A percentile compares a stretch with the other conserved stretches of the same genome.
Conservation (phyloP, 2,888 invertebrate species). For the Tineola bisselliella region DNA sequence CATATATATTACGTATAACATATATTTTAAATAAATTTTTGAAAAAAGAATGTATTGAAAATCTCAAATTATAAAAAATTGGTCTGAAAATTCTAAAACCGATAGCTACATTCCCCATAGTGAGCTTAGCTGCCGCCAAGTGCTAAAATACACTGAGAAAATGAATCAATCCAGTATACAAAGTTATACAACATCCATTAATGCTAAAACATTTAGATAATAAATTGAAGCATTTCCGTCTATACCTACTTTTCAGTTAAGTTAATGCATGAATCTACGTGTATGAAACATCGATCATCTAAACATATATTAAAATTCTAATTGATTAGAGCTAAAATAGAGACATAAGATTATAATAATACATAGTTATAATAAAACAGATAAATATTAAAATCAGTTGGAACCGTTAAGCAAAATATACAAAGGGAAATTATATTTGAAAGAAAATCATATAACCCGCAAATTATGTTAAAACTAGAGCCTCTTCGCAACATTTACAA, state of each 20-base stretch:
- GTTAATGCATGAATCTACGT: not conserved
- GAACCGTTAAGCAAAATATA: not conserved
- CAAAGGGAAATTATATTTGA: too few relatives aligned
- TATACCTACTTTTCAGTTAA: not conserved
- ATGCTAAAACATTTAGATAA: not conserved
- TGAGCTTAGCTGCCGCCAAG: too few relatives aligned
- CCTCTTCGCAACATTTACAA: not conserved
- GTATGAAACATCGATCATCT: slow-evolving; percentile 6
- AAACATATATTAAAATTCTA: not conserved
- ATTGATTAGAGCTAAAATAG: not conserved
- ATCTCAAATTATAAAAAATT: too few relatives aligned
- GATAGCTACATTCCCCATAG: too few relatives aligned
- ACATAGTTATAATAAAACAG: not conserved
- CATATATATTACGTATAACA: too few relatives aligned
- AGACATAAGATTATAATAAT: not conserved
- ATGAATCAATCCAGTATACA: not conserved
- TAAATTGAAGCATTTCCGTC: not conserved
- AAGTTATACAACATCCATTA: not conserved
- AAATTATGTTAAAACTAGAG: not conserved
- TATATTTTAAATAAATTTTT: too few relatives aligned
- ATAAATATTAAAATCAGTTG: not conserved
- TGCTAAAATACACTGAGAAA: too few relatives aligned
- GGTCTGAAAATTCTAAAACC: too few relatives aligned
- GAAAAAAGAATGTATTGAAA: too few relatives aligned
- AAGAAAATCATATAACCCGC: not conserved